These are phyloP conservation scores for Lasioglossum leucozonium DNA, from an alignment of 2,888 invertebrate species.

Conservation along the genomic window DNA sequence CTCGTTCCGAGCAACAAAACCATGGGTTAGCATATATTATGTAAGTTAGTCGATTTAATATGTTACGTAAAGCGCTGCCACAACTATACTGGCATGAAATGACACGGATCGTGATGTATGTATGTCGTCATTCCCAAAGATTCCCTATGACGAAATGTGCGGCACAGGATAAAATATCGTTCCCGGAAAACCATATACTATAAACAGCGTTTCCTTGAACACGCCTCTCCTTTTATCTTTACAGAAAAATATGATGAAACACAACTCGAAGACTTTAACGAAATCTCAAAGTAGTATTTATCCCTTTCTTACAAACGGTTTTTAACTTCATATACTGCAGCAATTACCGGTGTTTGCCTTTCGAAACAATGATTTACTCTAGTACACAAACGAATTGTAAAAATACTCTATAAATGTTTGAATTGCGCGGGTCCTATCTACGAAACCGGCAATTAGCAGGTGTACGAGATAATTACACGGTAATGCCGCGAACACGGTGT, in stretches of 20 bases:
- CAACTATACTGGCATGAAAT: conserved; percentile 27
- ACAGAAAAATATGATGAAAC: neutral
- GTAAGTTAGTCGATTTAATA: conserved; percentile 52
- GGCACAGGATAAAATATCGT: neutral
- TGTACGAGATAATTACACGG: neutral
- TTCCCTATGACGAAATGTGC: neutral
- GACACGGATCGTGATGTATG: conserved; percentile 14
- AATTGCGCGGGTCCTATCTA: neutral
- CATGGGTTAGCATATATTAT: conserved; percentile 32
- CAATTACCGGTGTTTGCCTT: neutral
- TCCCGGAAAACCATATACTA: neutral
- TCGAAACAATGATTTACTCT: neutral
- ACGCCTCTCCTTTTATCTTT: neutral
- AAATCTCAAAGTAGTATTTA: neutral
- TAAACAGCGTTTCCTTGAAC: neutral
- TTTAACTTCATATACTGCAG: neutral
- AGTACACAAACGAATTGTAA: neutral
- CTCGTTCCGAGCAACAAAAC: conserved; percentile 9
- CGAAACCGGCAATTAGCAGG: conserved; percentile 12
- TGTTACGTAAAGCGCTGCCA: conserved; percentile 55
- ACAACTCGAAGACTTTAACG: neutral
- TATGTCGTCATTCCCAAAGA: conserved; percentile 18
- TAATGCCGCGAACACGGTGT: neutral
- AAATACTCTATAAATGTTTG: neutral
- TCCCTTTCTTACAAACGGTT: neutral